Conservation (phyloP, 2,797 vertebrate species). For the Amazonetta brasiliensis region DNA sequence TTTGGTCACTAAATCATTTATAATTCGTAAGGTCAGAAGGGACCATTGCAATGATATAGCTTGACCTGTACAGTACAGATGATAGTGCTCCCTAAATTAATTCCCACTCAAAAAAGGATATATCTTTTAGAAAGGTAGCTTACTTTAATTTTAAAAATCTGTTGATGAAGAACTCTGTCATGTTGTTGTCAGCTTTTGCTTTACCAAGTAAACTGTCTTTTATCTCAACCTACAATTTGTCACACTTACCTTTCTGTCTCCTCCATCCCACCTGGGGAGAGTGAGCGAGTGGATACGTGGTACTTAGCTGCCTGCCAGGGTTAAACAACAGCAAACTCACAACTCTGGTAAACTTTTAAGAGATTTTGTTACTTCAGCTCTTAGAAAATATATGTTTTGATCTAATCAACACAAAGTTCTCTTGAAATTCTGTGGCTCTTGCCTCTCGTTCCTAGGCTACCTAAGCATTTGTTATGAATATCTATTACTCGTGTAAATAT, state of each 20-base stretch:
- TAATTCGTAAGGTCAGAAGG: constrained; percentile 1
- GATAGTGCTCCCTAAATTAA: not conserved
- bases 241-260: no score
- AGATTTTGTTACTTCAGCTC: not conserved
- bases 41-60: not conserved
- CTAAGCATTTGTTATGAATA: not conserved
- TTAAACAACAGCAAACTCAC: no score
- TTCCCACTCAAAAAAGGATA: not conserved
- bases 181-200: no score
- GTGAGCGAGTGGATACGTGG: no score
- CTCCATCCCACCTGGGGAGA: no score
- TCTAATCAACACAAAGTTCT: not conserved
- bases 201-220: no score
- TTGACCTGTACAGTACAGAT: not conserved
- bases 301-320: no score
- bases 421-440: not conserved
- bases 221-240: no score
- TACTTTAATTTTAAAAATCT: not conserved
- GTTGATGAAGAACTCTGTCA: not conserved
- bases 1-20: constrained; percentile 37
- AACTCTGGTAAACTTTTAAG: not conserved
- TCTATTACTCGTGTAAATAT: not conserved
- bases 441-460: not conserved
- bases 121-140: not conserved
- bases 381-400: not conserved